A percentile compares a stretch with the other conserved stretches of the same genome.
Evolutionary conservation across 1,140 invertebrate genomes (phyloP).

Genomic region (Himalopsyche phryganea): DNA sequence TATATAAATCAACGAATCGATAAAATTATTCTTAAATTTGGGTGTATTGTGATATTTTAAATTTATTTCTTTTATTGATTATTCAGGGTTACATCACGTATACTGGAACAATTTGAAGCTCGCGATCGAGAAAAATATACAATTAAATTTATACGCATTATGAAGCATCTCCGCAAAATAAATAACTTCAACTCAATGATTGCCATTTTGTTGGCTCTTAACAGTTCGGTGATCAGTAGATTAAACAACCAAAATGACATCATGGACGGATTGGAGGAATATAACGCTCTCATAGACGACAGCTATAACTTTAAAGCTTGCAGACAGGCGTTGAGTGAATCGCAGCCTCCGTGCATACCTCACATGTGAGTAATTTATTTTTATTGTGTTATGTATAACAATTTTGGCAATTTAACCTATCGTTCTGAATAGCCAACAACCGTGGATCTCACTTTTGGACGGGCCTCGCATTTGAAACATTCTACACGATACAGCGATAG

Average conservation of each 20-base stretch:
- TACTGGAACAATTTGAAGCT: slow-evolving; percentile 69
- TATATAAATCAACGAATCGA: no score
- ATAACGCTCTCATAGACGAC: slow-evolving; percentile 93
- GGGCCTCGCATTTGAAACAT: no score
- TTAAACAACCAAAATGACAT: slow-evolving; percentile 94
- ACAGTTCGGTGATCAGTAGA: slow-evolving; percentile 90
- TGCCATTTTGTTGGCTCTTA: slow-evolving; percentile 91
- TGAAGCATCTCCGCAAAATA: slow-evolving; percentile 94
- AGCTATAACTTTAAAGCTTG: slow-evolving; percentile 94
- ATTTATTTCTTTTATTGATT: no score
- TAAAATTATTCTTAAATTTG: no score
- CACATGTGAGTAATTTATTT: slow-evolving; percentile 84
- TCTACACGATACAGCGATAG: no score
- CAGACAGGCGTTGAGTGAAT: slow-evolving; percentile 87
- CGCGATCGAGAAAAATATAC: slow-evolving; percentile 94
- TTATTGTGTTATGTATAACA: no score
- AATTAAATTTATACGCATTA: slow-evolving; percentile 97
- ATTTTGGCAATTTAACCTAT: no score
- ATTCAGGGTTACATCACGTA: slow-evolving; percentile 64
- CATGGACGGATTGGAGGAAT: slow-evolving; percentile 89
- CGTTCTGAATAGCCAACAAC: no score
- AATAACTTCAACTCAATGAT: slow-evolving; percentile 99
- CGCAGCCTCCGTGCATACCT: slow-evolving; percentile 95
- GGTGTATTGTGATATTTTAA: no score
- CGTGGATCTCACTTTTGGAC: no score